Evolutionary conservation across 2,113 vertebrate genomes (phyloP).

Genomic region (Danio rerio): DNA sequence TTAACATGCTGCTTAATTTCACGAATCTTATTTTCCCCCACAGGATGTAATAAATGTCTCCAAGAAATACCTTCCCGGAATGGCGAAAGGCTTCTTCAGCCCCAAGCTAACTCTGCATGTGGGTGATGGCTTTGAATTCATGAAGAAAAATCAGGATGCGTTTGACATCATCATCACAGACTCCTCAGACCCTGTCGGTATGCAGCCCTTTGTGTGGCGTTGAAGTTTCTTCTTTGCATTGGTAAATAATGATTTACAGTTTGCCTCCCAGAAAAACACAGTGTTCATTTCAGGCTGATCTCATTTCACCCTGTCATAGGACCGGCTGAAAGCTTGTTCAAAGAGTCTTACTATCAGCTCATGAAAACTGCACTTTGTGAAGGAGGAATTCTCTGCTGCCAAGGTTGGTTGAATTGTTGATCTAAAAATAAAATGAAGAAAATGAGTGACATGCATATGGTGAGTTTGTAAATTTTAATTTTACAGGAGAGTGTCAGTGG

Average conservation of each 20-base stretch:
- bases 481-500: constrained; percentile 95
- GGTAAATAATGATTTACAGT: constrained; percentile 25
- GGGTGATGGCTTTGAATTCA: constrained; percentile 97
- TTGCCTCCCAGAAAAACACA: not conserved
- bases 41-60: constrained; percentile 97
- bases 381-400: constrained; percentile 94
- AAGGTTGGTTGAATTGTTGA: constrained; percentile 78
- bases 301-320: constrained; percentile 69
- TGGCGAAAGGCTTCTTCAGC: constrained; percentile 94
- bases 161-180: constrained; percentile 98
- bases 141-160: constrained; percentile 97
- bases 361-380: constrained; percentile 94
- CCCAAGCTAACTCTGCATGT: constrained; percentile 92
- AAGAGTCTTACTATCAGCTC: constrained; percentile 96
- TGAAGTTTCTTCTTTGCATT: not conserved
- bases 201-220: constrained; percentile 57
- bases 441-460: not conserved
- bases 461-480: constrained; percentile 6
- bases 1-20: not conserved
- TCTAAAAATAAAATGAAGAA: not conserved
- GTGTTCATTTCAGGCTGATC: constrained; percentile 12
- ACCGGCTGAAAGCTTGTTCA: constrained; percentile 96
- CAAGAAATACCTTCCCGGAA: constrained; percentile 93
- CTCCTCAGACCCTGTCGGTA: constrained; percentile 97
- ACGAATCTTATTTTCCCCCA: constrained; percentile 32